phyloP scores from a whole-genome alignment of 2,888 invertebrate genomes.

The Scelioninae gen. 1 region DNA sequence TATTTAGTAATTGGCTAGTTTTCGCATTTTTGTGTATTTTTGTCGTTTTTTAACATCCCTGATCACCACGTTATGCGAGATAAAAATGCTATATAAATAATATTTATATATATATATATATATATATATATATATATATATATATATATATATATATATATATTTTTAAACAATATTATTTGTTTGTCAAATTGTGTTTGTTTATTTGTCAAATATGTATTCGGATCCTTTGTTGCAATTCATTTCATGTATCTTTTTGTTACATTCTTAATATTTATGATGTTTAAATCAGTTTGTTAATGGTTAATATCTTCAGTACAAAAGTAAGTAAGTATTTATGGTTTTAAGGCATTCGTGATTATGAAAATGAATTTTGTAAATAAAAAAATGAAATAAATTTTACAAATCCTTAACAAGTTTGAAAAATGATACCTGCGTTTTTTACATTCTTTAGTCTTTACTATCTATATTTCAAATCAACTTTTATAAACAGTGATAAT shows the following conservation, averaged over 20 bases:
- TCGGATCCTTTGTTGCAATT: slow-evolving; percentile 28
- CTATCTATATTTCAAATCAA: not conserved
- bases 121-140: slow-evolving; percentile 9
- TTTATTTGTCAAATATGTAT: slow-evolving; percentile 1
- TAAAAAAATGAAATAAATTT: slow-evolving; percentile 66
- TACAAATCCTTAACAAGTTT: slow-evolving; percentile 62
- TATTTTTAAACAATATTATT: slow-evolving; percentile 45
- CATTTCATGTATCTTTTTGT: slow-evolving; percentile 25
- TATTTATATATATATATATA: slow-evolving; percentile 7
- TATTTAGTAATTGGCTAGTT: slow-evolving; percentile 18
- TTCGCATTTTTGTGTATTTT: slow-evolving; percentile 59
- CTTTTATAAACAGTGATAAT: not conserved
- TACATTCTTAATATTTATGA: not conserved
- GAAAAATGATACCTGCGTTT: slow-evolving; percentile 10
- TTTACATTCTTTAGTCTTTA: not conserved
- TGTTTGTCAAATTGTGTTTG: slow-evolving; percentile 4
- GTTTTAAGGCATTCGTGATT: slow-evolving; percentile 63
- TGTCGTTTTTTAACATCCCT: slow-evolving; percentile 46
- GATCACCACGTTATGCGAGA: slow-evolving; percentile 42
- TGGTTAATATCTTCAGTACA: slow-evolving; percentile 41
- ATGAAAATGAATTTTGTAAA: slow-evolving; percentile 65
- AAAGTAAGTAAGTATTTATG: slow-evolving; percentile 49
- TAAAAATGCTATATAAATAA: slow-evolving; percentile 40
- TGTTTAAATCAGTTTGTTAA: not conserved
- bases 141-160: slow-evolving; percentile 9